A percentile compares a stretch with the other conserved stretches of the same genome.
Evolutionary conservation across 2,113 vertebrate species (phyloP).

Genomic region (Azemiops feae): DNA sequence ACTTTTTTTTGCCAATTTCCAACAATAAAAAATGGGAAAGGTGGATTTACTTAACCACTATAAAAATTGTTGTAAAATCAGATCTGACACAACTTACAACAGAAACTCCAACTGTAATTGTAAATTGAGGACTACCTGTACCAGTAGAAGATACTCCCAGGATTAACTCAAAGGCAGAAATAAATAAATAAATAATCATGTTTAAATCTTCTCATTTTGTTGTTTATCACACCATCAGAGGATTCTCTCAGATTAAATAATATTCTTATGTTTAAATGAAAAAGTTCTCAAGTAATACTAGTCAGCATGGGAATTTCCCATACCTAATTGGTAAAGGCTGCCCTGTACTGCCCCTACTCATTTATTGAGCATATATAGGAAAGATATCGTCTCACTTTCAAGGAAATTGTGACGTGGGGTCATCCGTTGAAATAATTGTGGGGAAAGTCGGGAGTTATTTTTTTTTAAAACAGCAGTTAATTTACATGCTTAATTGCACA

Average conservation of each 20-base stretch:
- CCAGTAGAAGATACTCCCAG: not conserved
- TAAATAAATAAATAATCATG: not conserved
- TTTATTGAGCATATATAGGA: not conserved
- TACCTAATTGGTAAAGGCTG: not conserved
- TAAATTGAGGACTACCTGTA: not conserved
- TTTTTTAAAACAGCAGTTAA: not conserved
- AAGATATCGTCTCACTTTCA: not conserved
- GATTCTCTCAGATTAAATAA: conserved; percentile 44
- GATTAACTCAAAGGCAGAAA: not conserved
- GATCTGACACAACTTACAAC: no score
- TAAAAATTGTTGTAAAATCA: no score
- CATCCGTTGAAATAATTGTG: not conserved
- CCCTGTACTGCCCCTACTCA: not conserved
- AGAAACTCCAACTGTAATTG: no score
- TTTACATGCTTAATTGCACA: not conserved
- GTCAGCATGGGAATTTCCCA: not conserved
- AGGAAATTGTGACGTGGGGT: not conserved
- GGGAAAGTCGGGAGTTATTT: not conserved
- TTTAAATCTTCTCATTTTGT: not conserved
- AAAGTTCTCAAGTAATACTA: not conserved
- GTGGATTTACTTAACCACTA: no score
- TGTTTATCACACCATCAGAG: conserved; percentile 56
- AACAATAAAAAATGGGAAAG: no score
- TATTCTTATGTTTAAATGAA: not conserved
- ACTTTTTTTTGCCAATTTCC: no score